These are phyloP conservation scores for Anniella stebbinsi DNA, from an alignment of 2,797 vertebrate species.

Conservation along the genomic window DNA sequence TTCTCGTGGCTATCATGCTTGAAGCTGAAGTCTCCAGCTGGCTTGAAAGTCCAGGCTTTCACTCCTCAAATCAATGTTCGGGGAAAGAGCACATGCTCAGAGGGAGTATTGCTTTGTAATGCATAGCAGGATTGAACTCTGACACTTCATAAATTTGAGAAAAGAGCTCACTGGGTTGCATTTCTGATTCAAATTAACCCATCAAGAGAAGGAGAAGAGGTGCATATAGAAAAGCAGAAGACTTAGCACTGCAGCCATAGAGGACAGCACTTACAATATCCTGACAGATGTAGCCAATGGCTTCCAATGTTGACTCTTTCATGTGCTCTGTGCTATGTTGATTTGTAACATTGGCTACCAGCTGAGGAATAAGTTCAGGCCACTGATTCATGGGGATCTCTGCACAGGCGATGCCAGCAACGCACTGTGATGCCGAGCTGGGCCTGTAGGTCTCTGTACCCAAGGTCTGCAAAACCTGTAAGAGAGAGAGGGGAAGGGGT, in stretches of 20 bases:
- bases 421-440: slow-evolving; percentile 97
- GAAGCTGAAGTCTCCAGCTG: not conserved
- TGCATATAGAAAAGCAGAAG: not conserved
- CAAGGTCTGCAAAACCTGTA: slow-evolving; percentile 93
- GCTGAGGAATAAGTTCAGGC: slow-evolving; percentile 96
- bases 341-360: slow-evolving; percentile 95
- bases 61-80: not conserved
- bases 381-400: slow-evolving; percentile 97
- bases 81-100: not conserved
- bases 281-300: slow-evolving; percentile 99
- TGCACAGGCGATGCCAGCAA: slow-evolving; percentile 96
- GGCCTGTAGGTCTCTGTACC: slow-evolving; percentile 97
- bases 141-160: not conserved
- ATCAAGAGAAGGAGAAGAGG: not conserved
- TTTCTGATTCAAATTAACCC: not conserved
- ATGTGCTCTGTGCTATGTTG: slow-evolving; percentile 97
- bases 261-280: slow-evolving; percentile 90
- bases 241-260: not conserved
- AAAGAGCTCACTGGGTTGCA: not conserved
- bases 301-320: slow-evolving; percentile 98
- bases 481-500: not conserved
- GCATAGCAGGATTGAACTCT: too few relatives aligned
- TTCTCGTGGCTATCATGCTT: not conserved
- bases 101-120: not conserved
- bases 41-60: not conserved